Evolutionary conservation across 2,888 invertebrate genomes (phyloP).

Genomic region (Mesorhabditis sp.): DNA sequence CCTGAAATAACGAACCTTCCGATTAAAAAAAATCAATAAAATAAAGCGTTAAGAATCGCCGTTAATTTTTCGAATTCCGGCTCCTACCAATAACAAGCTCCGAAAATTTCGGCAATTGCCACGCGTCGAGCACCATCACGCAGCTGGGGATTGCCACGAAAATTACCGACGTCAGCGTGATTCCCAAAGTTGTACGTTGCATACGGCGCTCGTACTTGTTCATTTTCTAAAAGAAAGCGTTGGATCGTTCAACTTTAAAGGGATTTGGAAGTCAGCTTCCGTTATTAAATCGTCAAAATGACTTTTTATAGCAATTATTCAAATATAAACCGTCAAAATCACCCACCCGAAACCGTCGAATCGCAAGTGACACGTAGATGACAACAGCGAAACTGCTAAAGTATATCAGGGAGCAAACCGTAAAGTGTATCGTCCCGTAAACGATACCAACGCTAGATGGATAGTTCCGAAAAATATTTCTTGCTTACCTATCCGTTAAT

Average conservation of each 20-base stretch:
- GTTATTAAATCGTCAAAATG: neutral
- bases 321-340: neutral
- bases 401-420: neutral
- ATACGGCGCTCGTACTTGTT: neutral
- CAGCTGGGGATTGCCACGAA: neutral
- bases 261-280: too few species aligned
- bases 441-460: conserved; percentile 4
- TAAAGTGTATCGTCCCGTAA: neutral
- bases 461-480: neutral
- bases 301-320: neutral
- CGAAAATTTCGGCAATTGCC: neutral
- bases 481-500: neutral
- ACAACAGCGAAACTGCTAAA: conserved; percentile 1
- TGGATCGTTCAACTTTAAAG: too few species aligned
- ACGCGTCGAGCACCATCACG: neutral
- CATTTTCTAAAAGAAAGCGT: neutral
- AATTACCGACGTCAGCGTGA: neutral
- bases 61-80: neutral
- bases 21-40: too few species aligned
- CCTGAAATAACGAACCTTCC: conserved; percentile 16
- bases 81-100: conserved; percentile 4
- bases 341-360: neutral
- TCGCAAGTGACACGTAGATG: neutral
- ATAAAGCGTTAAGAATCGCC: too few species aligned
- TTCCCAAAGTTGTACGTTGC: neutral